Percentiles rank a stretch among this genome's conserved stretches.
These are phyloP conservation scores for Gari tellinella DNA, from an alignment of 2,888 invertebrate genomes.

Conservation along the genomic window DNA sequence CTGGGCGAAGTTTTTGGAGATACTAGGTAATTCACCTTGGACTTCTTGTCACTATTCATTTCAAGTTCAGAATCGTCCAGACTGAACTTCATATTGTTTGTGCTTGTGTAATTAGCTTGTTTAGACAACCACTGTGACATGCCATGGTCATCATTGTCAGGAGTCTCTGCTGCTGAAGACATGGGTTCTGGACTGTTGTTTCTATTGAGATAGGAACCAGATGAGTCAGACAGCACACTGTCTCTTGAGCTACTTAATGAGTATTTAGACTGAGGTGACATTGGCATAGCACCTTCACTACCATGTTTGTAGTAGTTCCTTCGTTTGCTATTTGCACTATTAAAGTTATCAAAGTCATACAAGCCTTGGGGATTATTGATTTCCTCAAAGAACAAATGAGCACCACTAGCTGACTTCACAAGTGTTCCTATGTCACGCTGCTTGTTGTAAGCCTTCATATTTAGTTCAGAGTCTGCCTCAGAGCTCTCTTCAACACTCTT, in stretches of 20 bases:
- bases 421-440: conserved; percentile 55
- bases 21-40: conserved; percentile 61
- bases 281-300: conserved; percentile 71
- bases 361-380: conserved; percentile 30
- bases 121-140: conserved; percentile 57
- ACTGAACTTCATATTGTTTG: conserved; percentile 38
- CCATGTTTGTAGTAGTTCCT: conserved; percentile 59
- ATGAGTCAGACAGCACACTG: conserved; percentile 74
- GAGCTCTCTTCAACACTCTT: conserved; percentile 70
- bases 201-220: conserved; percentile 62
- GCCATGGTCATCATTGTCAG: conserved; percentile 59
- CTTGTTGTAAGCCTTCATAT: conserved; percentile 34
- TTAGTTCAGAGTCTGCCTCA: conserved; percentile 52
- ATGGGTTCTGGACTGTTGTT: conserved; percentile 62
- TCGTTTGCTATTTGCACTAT: conserved; percentile 33
- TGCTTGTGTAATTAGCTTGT: conserved; percentile 39
- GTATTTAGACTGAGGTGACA: conserved; percentile 73
- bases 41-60: conserved; percentile 39
- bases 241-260: conserved; percentile 73
- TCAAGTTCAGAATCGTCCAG: conserved; percentile 64
- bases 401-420: conserved; percentile 79
- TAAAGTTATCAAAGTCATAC: conserved; percentile 54
- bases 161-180: conserved; percentile 54
- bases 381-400: conserved; percentile 75
- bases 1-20: conserved; percentile 63